Conservation (phyloP, 37 sponge, comb jelly and placozoan species). For the Aplysina aerophoba region DNA sequence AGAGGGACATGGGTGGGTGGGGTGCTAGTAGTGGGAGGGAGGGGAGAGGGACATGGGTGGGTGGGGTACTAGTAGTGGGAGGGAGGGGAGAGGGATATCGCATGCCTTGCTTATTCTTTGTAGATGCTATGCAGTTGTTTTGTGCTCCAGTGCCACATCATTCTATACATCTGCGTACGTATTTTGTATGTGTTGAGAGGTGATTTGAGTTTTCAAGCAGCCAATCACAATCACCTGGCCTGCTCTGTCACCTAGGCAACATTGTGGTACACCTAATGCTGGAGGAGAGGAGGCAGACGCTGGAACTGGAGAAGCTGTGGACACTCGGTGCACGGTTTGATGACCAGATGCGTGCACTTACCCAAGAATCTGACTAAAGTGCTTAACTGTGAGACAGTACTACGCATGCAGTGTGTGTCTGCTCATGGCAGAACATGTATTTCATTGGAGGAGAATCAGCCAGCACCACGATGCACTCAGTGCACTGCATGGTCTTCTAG, state of each 20-base stretch:
- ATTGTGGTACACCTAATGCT: conserved; percentile 80
- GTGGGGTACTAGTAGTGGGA: background rate
- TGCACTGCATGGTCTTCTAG: too few species aligned
- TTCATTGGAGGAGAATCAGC: too few species aligned
- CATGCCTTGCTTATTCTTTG: too few species aligned
- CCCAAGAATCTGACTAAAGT: too few species aligned
- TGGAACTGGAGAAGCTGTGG: conserved; percentile 85
- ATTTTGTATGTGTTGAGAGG: background rate
- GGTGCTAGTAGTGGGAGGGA: background rate
- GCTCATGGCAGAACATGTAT: too few species aligned
- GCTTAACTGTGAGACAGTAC: too few species aligned
- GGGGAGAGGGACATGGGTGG: conserved; percentile 50
- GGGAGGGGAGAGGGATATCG: background rate
- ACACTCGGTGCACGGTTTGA: conserved; percentile 72
- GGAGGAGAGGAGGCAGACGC: conserved; percentile 44
- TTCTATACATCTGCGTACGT: background rate
- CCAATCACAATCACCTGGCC: too few species aligned
- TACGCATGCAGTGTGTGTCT: too few species aligned
- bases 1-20: conserved; percentile 48
- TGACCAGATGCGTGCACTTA: conserved; percentile 48
- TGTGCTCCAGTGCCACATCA: background rate
- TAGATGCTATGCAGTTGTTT: too few species aligned
- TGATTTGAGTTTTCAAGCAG: too few species aligned
- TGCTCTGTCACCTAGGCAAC: conserved; percentile 37
- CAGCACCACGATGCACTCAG: too few species aligned